These are phyloP conservation scores for Magallana gigas DNA, from an alignment of 1,140 invertebrate species.

Conservation along the genomic window DNA sequence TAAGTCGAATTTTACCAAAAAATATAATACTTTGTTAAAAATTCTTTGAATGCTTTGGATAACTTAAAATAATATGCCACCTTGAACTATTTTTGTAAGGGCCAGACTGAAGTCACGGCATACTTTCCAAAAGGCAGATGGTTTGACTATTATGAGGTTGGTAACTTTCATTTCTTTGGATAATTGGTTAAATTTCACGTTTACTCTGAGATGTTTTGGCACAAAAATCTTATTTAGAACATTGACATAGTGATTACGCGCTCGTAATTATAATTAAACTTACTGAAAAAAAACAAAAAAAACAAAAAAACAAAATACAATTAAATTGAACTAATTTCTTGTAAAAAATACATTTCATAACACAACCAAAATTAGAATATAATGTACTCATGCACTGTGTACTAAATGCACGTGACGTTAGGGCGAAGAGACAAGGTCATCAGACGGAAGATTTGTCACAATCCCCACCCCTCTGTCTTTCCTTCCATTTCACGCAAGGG, in stretches of 20 bases:
- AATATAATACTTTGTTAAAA: too few species aligned
- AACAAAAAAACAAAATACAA: neutral
- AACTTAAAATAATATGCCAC: too few species aligned
- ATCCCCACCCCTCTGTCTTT: slow-evolving; percentile 62
- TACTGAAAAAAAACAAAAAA: too few species aligned
- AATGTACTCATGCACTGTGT: too few species aligned
- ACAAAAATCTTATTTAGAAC: too few species aligned
- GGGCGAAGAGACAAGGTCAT: neutral
- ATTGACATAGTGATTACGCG: neutral
- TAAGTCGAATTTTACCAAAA: too few species aligned
- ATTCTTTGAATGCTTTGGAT: too few species aligned
- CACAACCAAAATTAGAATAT: too few species aligned
- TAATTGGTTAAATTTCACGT: neutral
- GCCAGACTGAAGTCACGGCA: slow-evolving; percentile 55
- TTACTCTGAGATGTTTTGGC: neutral
- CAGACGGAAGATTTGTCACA: slow-evolving; percentile 27
- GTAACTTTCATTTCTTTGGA: neutral
- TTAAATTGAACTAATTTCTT: neutral
- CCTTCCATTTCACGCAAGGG: slow-evolving; percentile 75
- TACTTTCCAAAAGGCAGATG: slow-evolving; percentile 66
- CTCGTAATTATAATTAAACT: neutral
- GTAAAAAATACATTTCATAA: neutral
- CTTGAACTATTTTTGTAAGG: slow-evolving; percentile 56
- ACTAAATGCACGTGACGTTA: slow-evolving; percentile 50
- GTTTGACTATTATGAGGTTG: slow-evolving; percentile 66